Percentiles rank a stretch among this genome's conserved stretches.
These are phyloP conservation scores for Stenotaenia linearis DNA, from an alignment of 2,888 invertebrate species.

Conservation along the genomic window DNA sequence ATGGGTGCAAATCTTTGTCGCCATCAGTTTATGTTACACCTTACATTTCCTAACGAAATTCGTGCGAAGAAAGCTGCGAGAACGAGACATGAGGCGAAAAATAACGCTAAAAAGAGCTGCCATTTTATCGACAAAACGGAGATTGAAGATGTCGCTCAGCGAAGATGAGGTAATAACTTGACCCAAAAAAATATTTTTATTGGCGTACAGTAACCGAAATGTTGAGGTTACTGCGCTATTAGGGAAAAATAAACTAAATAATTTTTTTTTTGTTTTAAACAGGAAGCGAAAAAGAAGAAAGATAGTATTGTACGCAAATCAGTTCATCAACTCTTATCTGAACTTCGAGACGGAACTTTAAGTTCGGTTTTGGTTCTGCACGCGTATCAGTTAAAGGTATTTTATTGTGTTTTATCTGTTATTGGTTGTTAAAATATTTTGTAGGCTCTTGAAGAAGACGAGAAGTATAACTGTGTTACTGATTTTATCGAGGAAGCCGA, in stretches of 20 bases:
- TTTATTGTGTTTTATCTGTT: not conserved
- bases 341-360: not conserved
- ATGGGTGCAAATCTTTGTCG: not conserved
- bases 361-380: not conserved
- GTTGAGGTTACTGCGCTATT: not conserved
- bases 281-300: not conserved
- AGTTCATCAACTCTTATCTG: not conserved
- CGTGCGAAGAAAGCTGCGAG: not conserved
- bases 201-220: not conserved
- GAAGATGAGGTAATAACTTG: not conserved
- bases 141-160: not conserved
- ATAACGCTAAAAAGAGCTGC: not conserved
- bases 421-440: too few relatives aligned
- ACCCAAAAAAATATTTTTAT: not conserved
- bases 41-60: not conserved
- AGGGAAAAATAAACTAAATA: not conserved
- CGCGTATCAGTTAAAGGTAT: not conserved
- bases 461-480: slow-evolving; percentile 6
- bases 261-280: not conserved
- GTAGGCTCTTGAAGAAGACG: slow-evolving; percentile 4
- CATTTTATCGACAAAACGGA: not conserved
- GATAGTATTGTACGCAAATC: not conserved
- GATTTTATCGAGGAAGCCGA: slow-evolving; percentile 10
- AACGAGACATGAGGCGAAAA: not conserved
- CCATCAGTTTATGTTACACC: not conserved